phyloP scores from a whole-genome alignment of 2,888 invertebrate species.

The Phyllotreta striolata region DNA sequence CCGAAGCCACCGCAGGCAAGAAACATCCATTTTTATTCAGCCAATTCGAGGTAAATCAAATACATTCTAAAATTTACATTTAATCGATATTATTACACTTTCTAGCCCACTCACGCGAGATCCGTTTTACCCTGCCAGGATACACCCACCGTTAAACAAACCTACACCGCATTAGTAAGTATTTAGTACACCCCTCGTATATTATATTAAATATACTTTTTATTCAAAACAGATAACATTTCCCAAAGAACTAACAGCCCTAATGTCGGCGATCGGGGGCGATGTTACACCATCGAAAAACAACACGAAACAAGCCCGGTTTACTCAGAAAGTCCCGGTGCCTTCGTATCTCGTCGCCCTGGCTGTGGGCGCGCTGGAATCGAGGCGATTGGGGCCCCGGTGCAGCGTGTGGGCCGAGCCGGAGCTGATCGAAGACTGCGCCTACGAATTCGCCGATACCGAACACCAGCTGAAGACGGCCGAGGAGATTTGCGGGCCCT shows the following conservation, averaged over 20 bases:
- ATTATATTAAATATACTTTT: neutral
- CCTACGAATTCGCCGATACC: slow-evolving; percentile 89
- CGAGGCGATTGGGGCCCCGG: slow-evolving; percentile 78
- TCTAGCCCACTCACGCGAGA: slow-evolving; percentile 86
- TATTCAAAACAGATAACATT: slow-evolving; percentile 69
- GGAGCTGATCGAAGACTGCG: slow-evolving; percentile 81
- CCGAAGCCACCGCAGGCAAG: slow-evolving; percentile 88
- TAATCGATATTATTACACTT: slow-evolving; percentile 28
- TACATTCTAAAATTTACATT: slow-evolving; percentile 4
- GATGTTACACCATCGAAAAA: slow-evolving; percentile 59
- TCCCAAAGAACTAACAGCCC: slow-evolving; percentile 76
- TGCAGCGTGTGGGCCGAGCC: slow-evolving; percentile 91
- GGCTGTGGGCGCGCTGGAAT: slow-evolving; percentile 84
- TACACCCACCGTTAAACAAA: slow-evolving; percentile 87
- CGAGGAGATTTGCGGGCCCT: slow-evolving; percentile 85
- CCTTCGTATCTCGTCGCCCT: slow-evolving; percentile 91
- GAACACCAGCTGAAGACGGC: slow-evolving; percentile 83
- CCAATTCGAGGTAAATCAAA: slow-evolving; percentile 73
- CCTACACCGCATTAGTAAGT: slow-evolving; percentile 69
- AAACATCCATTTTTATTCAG: slow-evolving; percentile 86
- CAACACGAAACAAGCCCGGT: slow-evolving; percentile 64
- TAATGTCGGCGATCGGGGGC: slow-evolving; percentile 86
- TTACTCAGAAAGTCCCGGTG: slow-evolving; percentile 81
- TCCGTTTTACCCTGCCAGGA: slow-evolving; percentile 93
- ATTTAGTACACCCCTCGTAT: neutral